phyloP scores from a whole-genome alignment of 2,113 vertebrate genomes.

The Poecile atricapillus region DNA sequence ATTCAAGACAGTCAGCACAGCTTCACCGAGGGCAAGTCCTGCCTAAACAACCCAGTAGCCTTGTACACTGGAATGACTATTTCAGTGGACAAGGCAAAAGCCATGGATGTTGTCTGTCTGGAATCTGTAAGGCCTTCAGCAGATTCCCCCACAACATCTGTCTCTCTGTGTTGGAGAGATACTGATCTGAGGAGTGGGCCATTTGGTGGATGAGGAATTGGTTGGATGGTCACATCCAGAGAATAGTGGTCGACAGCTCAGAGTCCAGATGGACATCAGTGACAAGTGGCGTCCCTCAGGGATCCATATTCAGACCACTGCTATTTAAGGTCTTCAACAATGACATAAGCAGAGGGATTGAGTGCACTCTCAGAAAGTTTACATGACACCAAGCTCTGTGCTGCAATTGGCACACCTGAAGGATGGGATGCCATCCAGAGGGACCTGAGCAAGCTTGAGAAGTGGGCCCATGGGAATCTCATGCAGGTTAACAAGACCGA shows the following conservation, averaged over 20 bases:
- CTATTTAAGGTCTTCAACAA: background rate
- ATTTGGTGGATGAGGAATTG: background rate
- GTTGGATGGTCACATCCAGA: background rate
- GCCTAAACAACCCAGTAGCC: background rate
- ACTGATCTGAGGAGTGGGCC: background rate
- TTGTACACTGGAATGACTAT: background rate
- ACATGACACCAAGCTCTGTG: background rate
- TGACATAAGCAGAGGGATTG: rapidly evolving
- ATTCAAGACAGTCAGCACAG: background rate
- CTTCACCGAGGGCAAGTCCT: background rate
- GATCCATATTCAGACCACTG: rapidly evolving
- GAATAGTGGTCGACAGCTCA: background rate
- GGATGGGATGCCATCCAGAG: background rate
- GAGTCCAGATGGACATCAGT: background rate
- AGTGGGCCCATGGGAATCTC: background rate
- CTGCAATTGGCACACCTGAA: background rate
- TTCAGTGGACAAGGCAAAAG: background rate
- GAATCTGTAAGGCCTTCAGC: background rate
- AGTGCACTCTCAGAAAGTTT: background rate
- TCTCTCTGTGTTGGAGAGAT: background rate
- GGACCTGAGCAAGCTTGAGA: background rate
- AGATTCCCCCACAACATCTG: background rate
- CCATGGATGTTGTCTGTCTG: background rate
- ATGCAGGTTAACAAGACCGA: background rate
- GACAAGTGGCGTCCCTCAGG: background rate